Evolutionary conservation across 2,888 invertebrate genomes (phyloP), one percentile per base, ranked within the genome.

Genomic region (Stenoptilia bipunctidactyla): DNA sequence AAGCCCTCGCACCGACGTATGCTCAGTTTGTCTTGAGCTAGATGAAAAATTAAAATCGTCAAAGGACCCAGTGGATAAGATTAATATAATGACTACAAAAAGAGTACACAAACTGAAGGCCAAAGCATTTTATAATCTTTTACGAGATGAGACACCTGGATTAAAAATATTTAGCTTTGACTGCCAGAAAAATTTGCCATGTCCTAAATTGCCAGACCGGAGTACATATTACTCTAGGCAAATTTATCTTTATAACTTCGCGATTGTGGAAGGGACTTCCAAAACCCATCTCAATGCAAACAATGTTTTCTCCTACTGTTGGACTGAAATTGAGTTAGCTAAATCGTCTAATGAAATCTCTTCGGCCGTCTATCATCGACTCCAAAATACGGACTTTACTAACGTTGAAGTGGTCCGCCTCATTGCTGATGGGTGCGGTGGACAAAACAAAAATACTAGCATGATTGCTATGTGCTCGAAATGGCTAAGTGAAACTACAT

Each of bases 271-370:
- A 15, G 45, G 45, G 9, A 13, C 10, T 4, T 44, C 44, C 6
- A 39, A 44, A 13, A 15, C 33, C 8, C 25, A 15, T 15, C 27
- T 45, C 2, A 40, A 25, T 13, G n/a, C 30, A 15, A 40, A 44
- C 8, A 48, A 44, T 10, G 2, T 30, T 30, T n/a, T 30, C 9
- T 30, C 12, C 30, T 9, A 9, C 12, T 30, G 12, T 30, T 30
- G 30, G 30, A 30, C 30, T n/a, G 30, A 8, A 30, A 12, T 8
- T 12, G 30, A n/a, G 9, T 9, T 12, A n/a, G 30, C 9, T 30
- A 40, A 58, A 61, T 20, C 38, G 40, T 38, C 62, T 61, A 33
- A 49, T 52, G 40, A 20, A 13, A 48, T 44, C 27, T 44, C 40
- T 37, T 44, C 34, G 13, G 35, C 38, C 38, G 43, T 27, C 40